Base-by-base conservation (phyloP, 2,113 vertebrate species). In the Hemiscyllium ocellatum region DNA sequence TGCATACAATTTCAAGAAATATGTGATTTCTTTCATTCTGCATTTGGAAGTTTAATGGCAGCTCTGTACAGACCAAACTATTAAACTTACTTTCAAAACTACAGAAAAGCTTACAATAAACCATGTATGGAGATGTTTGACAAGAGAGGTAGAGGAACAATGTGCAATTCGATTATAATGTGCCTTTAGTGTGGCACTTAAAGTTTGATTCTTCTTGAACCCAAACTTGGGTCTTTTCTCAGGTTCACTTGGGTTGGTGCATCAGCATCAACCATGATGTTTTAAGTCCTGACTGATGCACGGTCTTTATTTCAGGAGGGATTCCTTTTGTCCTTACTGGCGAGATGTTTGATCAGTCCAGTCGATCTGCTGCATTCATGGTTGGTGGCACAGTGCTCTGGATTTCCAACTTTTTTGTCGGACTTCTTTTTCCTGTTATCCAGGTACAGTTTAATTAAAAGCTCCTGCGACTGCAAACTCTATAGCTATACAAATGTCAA, bases 351-450 rank as follows among this genome's bases (percentile, higher is more conserved):
- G 98, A 99, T 96, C 99, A 99, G 95, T 97, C 98, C 0, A 98
- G 98, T 97, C 97, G 98, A 65, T 98, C 99, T 0, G 98, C 99
- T 0, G 99, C 99, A 0, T 99, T 99, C 97, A 98, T 98, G 97
- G 97, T 99, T 4, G 98, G 98, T 8, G 99, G 99, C 50, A 98
- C 97, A 0, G 96, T 99, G 61, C 99, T 99, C 97, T 99, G 99
- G 99, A 97, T 99, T 83, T 97, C 98, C 96, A 99, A 99, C 97
- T 99, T 99, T 0, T 61, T 97, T 0, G 98, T 99, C 2, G 98
- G 99, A 29, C 98, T 99, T 87, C 96, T 99, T 94, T 99, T 99
- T 96, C 99, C 99, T 0, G 99, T 99, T 96, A 98, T 99, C 96
- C 99, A 99, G 98, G 99, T 99, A 97, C 96, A 97, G 96, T 95